These are phyloP conservation scores for Holothuria leucospilota DNA, from an alignment of 53 echinoderm and acorn worm genomes.

Conservation along the genomic window DNA sequence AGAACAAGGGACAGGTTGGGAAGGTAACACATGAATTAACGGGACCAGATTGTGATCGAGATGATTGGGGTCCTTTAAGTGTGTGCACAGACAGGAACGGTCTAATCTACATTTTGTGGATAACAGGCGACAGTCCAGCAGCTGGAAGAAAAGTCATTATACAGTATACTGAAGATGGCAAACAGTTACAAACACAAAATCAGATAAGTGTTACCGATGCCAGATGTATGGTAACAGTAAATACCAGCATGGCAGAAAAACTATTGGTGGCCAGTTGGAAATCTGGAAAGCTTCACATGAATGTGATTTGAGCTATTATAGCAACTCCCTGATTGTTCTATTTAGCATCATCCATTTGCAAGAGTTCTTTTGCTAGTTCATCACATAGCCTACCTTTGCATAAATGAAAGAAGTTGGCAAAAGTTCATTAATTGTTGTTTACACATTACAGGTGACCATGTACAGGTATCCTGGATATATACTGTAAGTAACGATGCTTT, in stretches of 20 bases:
- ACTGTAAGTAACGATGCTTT: too few species aligned
- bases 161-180: slow-evolving; percentile 29
- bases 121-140: not conserved
- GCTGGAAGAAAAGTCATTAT: not conserved
- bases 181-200: not conserved
- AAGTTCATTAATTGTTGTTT: too few species aligned
- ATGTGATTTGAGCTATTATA: too few species aligned
- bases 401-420: too few species aligned
- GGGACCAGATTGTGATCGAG: slow-evolving; percentile 8
- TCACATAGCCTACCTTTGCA: too few species aligned
- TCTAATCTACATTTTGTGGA: slow-evolving; percentile 23
- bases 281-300: too few species aligned
- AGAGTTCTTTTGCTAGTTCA: too few species aligned
- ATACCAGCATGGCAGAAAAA: not conserved
- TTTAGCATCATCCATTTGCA: too few species aligned
- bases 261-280: too few species aligned
- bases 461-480: too few species aligned
- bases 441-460: too few species aligned
- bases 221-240: not conserved
- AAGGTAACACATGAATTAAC: not conserved
- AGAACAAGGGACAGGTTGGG: not conserved
- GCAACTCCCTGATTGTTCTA: too few species aligned
- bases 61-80: not conserved
- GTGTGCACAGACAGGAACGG: slow-evolving; percentile 8
- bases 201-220: not conserved